Conservation (phyloP, 2,888 invertebrate species). For the Dynastes tityus region DNA sequence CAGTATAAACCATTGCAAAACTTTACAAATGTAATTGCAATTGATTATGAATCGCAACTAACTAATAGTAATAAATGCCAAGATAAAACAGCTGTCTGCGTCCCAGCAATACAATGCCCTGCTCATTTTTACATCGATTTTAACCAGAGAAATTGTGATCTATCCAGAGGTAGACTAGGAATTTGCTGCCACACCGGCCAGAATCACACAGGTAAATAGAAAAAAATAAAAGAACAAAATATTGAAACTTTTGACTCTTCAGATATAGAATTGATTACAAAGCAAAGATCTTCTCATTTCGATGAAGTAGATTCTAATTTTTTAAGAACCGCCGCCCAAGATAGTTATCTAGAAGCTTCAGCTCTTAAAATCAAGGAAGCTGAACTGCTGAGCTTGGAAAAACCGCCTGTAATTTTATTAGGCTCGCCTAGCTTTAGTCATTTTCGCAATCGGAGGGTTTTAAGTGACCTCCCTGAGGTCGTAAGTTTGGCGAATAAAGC, state of each 20-base stretch:
- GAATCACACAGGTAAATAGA: conserved; percentile 72
- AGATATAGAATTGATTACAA: neutral
- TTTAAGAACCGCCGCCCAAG: conserved; percentile 57
- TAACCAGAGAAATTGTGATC: conserved; percentile 21
- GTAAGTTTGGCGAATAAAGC: conserved; percentile 70
- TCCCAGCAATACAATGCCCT: conserved; percentile 79
- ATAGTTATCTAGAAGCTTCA: conserved; percentile 66
- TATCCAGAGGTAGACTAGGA: conserved; percentile 70
- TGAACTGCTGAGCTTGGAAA: conserved; percentile 65
- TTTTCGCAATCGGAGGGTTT: conserved; percentile 67
- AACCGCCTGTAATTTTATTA: conserved; percentile 66
- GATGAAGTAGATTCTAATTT: conserved; percentile 47
- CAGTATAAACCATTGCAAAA: neutral
- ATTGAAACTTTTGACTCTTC: neutral
- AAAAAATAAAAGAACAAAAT: neutral
- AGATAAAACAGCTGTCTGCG: conserved; percentile 70
- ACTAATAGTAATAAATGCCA: neutral
- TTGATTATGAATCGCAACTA: neutral
- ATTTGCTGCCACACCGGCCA: conserved; percentile 78
- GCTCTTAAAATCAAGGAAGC: conserved; percentile 66
- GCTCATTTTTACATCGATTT: conserved; percentile 71
- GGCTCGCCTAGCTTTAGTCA: conserved; percentile 70
- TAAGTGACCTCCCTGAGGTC: conserved; percentile 67
- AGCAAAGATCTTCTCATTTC: neutral
- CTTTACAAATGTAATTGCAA: neutral